phyloP scores from a whole-genome alignment of 1,140 invertebrate species.

The Glossosoma conforme region DNA sequence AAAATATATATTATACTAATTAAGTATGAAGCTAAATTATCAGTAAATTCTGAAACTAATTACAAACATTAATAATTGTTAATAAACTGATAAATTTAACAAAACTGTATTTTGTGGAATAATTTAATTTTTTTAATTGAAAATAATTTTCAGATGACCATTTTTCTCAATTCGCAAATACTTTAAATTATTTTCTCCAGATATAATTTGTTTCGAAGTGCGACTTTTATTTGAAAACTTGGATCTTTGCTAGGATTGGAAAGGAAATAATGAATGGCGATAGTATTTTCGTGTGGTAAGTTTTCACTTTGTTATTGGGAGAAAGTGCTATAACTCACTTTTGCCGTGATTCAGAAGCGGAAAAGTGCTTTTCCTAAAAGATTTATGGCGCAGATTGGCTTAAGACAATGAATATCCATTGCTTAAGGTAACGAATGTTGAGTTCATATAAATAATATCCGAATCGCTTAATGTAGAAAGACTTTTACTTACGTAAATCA shows the following conservation, averaged over 20 bases:
- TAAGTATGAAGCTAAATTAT: too few species aligned
- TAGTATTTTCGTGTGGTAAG: slow-evolving; percentile 18
- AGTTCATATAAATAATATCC: too few species aligned
- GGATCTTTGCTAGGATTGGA: neutral
- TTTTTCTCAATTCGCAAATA: neutral
- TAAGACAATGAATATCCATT: too few species aligned
- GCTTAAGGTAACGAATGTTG: too few species aligned
- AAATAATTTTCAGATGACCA: neutral
- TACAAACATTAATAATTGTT: too few species aligned
- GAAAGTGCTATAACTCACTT: slow-evolving; percentile 31
- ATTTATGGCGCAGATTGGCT: slow-evolving; percentile 28
- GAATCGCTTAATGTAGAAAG: too few species aligned
- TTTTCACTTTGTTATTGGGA: slow-evolving; percentile 28
- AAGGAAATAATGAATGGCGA: slow-evolving; percentile 4
- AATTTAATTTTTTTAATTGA: too few species aligned
- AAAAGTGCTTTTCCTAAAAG: slow-evolving; percentile 21
- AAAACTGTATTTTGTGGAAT: too few species aligned
- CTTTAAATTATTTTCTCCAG: neutral
- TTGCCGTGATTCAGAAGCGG: slow-evolving; percentile 20
- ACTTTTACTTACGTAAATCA: too few species aligned
- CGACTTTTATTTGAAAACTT: slow-evolving; percentile 3
- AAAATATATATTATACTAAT: too few species aligned
- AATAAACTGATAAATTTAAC: too few species aligned
- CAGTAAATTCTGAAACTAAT: too few species aligned
- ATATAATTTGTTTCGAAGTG: neutral